Evolutionary conservation across 2,797 vertebrate species (phyloP).

Genomic region (Hemitrygon akajei): DNA sequence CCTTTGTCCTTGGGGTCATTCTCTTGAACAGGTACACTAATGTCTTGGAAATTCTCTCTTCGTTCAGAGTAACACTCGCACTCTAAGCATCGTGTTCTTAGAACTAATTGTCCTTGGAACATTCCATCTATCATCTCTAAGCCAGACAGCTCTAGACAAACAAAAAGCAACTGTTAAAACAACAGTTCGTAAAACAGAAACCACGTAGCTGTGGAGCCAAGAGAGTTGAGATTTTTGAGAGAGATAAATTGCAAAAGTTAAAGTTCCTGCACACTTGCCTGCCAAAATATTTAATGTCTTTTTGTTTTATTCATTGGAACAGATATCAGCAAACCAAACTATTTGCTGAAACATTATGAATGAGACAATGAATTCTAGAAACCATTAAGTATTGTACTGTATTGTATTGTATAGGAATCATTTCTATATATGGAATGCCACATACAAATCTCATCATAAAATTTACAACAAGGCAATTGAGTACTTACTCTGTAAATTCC

Average conservation of each 20-base stretch:
- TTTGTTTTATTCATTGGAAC: neutral
- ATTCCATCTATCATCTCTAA: slow-evolving; percentile 83
- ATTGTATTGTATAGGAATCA: too few species aligned
- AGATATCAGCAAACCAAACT: neutral
- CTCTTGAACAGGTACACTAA: slow-evolving; percentile 92
- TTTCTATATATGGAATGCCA: neutral
- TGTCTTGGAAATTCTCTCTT: slow-evolving; percentile 92
- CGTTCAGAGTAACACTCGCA: slow-evolving; percentile 92
- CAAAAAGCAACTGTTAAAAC: neutral
- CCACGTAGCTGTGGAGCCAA: neutral
- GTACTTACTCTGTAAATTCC: neutral
- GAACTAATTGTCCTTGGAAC: slow-evolving; percentile 88
- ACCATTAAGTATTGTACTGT: neutral
- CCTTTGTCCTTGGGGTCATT: slow-evolving; percentile 72
- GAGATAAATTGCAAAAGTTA: neutral
- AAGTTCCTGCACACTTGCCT: neutral
- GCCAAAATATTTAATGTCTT: neutral
- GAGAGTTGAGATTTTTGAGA: neutral
- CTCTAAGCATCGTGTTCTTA: slow-evolving; percentile 89
- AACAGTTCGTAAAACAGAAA: neutral
- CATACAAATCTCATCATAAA: neutral
- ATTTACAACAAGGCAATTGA: neutral
- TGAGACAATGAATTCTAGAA: neutral
- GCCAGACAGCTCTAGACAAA: slow-evolving; percentile 52
- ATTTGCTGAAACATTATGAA: neutral